These are phyloP conservation scores for Diarsia mendica DNA, from an alignment of 2,888 invertebrate species.

Conservation along the genomic window DNA sequence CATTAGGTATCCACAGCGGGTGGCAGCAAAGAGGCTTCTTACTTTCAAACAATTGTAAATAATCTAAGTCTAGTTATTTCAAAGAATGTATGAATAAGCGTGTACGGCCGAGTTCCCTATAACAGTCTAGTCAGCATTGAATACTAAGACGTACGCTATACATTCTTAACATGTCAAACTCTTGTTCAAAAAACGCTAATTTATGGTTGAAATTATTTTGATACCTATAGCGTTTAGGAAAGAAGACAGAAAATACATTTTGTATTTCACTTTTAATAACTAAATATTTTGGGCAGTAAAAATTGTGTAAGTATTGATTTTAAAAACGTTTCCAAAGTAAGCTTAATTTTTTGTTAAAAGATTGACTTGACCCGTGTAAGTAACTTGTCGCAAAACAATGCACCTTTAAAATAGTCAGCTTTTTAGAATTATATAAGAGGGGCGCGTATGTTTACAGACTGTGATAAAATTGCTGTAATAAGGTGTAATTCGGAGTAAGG, in stretches of 20 bases:
- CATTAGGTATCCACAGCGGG: conserved; percentile 10
- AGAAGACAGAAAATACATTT: conserved; percentile 37
- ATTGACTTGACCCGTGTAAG: background rate
- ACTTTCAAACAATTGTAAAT: conserved; percentile 52
- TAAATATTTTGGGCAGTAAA: conserved; percentile 4
- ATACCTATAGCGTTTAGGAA: background rate
- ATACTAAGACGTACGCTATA: conserved; percentile 55
- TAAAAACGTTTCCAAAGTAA: background rate
- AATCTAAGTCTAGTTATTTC: conserved; percentile 31
- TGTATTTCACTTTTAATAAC: conserved; percentile 35
- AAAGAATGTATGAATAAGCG: conserved; percentile 35
- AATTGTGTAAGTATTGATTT: conserved; percentile 2
- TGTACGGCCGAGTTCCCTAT: conserved; percentile 31
- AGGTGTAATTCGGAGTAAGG: conserved; percentile 59
- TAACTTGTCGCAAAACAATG: conserved; percentile 33
- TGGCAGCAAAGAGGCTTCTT: conserved; percentile 49
- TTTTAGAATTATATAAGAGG: conserved; percentile 27
- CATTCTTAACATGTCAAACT: conserved; percentile 33
- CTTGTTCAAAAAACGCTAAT: background rate
- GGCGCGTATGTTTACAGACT: conserved; percentile 72
- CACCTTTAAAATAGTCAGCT: conserved; percentile 29
- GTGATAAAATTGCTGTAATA: conserved; percentile 79
- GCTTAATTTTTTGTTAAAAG: background rate
- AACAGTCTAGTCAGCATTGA: conserved; percentile 53
- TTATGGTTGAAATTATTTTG: background rate